Conservation (phyloP, 2,797 vertebrate species). For the Sylvilagus floridanus region DNA sequence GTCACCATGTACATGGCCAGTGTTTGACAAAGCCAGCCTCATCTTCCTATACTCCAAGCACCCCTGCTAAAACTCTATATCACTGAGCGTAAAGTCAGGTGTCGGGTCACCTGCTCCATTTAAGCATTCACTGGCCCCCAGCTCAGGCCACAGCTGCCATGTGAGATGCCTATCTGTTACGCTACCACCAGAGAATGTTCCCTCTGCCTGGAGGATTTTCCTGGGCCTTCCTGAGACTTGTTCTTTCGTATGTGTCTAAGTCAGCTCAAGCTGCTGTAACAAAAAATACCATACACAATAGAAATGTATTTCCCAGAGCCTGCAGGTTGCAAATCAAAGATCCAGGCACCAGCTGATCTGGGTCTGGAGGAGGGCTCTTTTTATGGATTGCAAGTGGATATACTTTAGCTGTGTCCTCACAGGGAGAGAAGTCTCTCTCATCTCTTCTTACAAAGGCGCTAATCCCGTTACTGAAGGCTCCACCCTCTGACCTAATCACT, state of each 20-base stretch:
- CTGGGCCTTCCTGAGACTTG: neutral
- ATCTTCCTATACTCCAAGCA: neutral
- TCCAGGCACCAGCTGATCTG: neutral
- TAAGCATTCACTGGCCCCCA: neutral
- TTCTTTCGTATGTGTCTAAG: neutral
- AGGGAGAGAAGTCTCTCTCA: neutral
- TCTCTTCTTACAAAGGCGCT: constrained; percentile 18
- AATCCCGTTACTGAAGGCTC: neutral
- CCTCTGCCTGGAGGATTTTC: neutral
- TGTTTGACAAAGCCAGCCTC: neutral
- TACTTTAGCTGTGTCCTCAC: neutral
- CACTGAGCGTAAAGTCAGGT: too few relatives aligned
- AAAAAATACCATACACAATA: neutral
- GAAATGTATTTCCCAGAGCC: neutral
- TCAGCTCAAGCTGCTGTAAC: neutral
- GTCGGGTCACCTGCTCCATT: neutral
- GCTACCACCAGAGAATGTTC: neutral
- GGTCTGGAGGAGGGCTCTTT: neutral
- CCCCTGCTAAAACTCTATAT: neutral
- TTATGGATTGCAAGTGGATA: neutral
- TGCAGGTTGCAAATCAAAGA: neutral
- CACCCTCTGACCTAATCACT: neutral
- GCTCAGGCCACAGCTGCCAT: neutral
- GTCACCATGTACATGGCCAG: neutral
- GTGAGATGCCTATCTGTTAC: neutral